A percentile compares a stretch with the other conserved stretches of the same genome.
Evolutionary conservation across 1,140 invertebrate species (phyloP).

Genomic region (Drosophila varians): DNA sequence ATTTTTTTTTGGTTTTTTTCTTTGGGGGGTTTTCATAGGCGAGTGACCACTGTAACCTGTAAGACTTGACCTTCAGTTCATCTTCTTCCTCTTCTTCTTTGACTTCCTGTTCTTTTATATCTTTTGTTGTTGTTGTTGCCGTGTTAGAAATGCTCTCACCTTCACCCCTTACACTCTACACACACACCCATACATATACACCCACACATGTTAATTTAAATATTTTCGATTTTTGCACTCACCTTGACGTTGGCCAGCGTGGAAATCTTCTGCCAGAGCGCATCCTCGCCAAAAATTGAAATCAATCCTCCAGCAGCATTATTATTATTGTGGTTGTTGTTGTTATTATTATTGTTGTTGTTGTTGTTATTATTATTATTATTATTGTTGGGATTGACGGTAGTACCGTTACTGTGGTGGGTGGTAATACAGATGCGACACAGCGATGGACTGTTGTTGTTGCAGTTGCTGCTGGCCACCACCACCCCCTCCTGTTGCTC

Average conservation of each 20-base stretch:
- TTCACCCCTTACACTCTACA: neutral
- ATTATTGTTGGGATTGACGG: neutral
- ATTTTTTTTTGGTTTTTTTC: neutral
- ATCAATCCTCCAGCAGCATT: slow-evolving; percentile 71
- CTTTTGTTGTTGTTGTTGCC: neutral
- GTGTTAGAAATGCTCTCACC: neutral
- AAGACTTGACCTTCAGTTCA: slow-evolving; percentile 28
- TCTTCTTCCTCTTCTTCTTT: neutral
- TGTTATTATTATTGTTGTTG: neutral
- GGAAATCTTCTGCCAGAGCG: slow-evolving; percentile 80
- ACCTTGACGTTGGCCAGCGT: slow-evolving; percentile 81
- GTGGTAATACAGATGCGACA: slow-evolving; percentile 81
- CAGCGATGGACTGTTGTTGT: slow-evolving; percentile 24
- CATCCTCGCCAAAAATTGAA: slow-evolving; percentile 82
- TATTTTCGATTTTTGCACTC: slow-evolving; percentile 23
- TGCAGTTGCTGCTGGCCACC: neutral
- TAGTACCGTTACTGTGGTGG: slow-evolving; percentile 33
- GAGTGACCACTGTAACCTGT: slow-evolving; percentile 15
- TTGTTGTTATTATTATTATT: neutral
- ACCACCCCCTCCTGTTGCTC: slow-evolving; percentile 9
- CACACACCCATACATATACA: neutral
- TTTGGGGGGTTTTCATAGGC: neutral
- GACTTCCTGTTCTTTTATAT: neutral
- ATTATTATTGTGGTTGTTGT: slow-evolving; percentile 9
- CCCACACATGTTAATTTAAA: neutral